Evolutionary conservation across 2,888 invertebrate genomes (phyloP).

Genomic region (Enchytraeus crypticus): DNA sequence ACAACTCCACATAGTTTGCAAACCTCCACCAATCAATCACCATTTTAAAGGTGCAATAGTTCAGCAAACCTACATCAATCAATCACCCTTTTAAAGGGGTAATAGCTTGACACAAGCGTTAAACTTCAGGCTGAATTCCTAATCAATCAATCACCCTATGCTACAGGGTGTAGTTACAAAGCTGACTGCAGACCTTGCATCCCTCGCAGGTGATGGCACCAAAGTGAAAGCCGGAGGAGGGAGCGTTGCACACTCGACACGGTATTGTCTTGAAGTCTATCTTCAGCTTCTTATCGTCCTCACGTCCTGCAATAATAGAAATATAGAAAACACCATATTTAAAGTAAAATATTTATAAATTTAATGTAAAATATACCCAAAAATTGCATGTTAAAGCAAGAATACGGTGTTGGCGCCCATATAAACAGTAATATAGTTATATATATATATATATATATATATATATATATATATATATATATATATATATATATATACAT

Average conservation of each 20-base stretch:
- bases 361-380: background rate
- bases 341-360: too few species aligned
- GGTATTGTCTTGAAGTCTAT: conserved; percentile 35
- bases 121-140: background rate
- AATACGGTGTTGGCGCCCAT: too few species aligned
- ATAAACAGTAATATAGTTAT: too few species aligned
- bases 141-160: background rate
- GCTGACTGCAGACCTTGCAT: conserved; percentile 39
- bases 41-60: too few species aligned
- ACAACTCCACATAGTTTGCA: too few species aligned
- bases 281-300: conserved; percentile 25
- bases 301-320: conserved; percentile 20
- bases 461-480: too few species aligned
- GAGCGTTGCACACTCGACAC: conserved; percentile 45
- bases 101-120: too few species aligned
- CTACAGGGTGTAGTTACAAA: background rate
- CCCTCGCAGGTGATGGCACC: conserved; percentile 49
- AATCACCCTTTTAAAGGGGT: too few species aligned
- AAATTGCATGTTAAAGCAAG: background rate
- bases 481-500: too few species aligned
- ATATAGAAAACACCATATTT: background rate
- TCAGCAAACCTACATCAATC: too few species aligned
- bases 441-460: too few species aligned
- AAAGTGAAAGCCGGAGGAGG: conserved; percentile 48
- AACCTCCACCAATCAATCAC: too few species aligned